phyloP scores from a whole-genome alignment of 2,888 invertebrate species.

The Carterocephalus palaemon region DNA sequence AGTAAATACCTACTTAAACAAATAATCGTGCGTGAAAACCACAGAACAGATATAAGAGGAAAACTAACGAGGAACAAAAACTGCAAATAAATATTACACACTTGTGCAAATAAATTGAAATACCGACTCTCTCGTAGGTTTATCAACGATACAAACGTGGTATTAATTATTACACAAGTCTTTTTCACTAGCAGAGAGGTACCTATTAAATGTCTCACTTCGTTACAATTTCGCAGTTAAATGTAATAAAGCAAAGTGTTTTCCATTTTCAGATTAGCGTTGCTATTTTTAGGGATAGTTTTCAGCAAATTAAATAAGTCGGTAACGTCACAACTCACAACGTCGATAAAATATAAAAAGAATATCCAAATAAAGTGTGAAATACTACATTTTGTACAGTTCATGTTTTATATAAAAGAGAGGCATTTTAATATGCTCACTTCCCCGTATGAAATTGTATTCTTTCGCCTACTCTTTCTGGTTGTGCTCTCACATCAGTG shows the following conservation, averaged over 20 bases:
- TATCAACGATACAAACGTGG: constrained; percentile 17
- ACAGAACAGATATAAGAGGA: too few relatives aligned
- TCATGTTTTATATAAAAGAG: constrained; percentile 14
- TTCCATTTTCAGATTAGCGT: constrained; percentile 27
- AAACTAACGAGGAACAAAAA: neutral
- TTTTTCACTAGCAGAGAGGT: constrained; percentile 9
- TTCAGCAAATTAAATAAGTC: constrained; percentile 29
- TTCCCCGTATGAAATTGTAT: constrained; percentile 18
- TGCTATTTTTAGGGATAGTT: constrained; percentile 25
- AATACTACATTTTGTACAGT: too few relatives aligned
- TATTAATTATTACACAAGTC: constrained; percentile 4
- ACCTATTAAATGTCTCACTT: too few relatives aligned
- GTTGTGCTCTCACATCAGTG: constrained; percentile 10
- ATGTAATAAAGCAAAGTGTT: constrained; percentile 21
- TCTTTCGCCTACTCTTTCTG: constrained; percentile 17
- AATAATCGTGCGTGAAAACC: too few relatives aligned
- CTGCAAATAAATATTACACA: neutral
- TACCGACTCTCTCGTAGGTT: neutral
- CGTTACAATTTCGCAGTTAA: constrained; percentile 15
- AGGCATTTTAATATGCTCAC: constrained; percentile 24
- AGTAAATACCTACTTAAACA: too few relatives aligned
- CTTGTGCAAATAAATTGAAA: constrained; percentile 5
- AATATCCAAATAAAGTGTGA: neutral
- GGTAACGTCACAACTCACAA: constrained; percentile 1
- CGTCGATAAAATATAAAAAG: constrained; percentile 14